Evolutionary conservation across 2,797 vertebrate species (phyloP).

Genomic region (Cyprinodon diabolis): DNA sequence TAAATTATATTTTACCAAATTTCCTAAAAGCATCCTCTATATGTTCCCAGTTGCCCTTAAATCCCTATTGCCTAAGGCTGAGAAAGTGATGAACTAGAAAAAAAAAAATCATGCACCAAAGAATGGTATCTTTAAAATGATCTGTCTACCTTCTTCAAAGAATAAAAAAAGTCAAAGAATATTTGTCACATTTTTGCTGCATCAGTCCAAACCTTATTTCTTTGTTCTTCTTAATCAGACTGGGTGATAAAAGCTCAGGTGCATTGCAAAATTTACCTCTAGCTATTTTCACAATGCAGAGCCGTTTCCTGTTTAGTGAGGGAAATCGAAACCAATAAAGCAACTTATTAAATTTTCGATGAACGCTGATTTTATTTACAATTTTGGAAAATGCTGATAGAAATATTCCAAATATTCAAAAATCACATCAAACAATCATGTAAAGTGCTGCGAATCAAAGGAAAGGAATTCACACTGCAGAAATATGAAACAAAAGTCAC

Average conservation of each 20-base stretch:
- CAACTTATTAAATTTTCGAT: conserved; percentile 1
- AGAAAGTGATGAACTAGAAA: too few species aligned
- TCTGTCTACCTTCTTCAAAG: too few species aligned
- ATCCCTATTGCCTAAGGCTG: too few species aligned
- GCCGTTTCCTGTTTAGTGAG: conserved; percentile 11
- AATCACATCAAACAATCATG: conserved; percentile 26
- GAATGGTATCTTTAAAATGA: not conserved
- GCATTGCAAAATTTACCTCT: not conserved
- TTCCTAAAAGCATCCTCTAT: not conserved
- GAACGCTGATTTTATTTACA: conserved; percentile 41
- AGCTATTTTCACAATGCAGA: conserved; percentile 13
- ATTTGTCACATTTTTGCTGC: not conserved
- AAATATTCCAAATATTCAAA: conserved; percentile 32
- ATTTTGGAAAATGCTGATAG: conserved; percentile 26
- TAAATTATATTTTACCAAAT: not conserved
- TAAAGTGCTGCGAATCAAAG: conserved; percentile 64
- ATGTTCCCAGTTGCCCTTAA: not conserved
- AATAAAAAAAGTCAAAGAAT: not conserved
- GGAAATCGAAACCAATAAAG: conserved; percentile 13
- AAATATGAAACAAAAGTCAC: conserved; percentile 17
- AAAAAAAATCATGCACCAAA: not conserved
- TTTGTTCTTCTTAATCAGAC: not conserved
- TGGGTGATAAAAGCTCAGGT: not conserved
- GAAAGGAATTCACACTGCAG: conserved; percentile 18
- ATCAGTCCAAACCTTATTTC: not conserved